These are phyloP conservation scores for Chorisops tibialis DNA, from an alignment of 2,888 invertebrate species.

Conservation along the genomic window DNA sequence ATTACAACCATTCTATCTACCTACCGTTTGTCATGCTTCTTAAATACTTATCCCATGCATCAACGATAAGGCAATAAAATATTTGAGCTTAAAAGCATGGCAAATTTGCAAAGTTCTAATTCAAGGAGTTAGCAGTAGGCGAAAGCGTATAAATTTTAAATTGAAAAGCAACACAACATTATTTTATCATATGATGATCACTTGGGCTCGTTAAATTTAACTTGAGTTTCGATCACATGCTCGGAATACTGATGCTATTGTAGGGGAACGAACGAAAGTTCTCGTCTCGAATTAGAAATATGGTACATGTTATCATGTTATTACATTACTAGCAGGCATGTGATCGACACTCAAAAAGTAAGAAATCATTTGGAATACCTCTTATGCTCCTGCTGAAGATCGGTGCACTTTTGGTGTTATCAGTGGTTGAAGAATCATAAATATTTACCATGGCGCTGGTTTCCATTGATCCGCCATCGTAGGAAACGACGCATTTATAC, in stretches of 20 bases:
- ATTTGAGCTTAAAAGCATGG: too few relatives aligned
- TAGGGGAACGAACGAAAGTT: not conserved
- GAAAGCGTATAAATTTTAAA: too few relatives aligned
- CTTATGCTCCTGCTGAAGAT: conserved; percentile 52
- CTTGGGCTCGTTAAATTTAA: not conserved
- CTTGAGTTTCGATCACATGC: conserved; percentile 5
- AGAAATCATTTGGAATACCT: conserved; percentile 39
- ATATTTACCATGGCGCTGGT: conserved; percentile 50
- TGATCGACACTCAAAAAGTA: not conserved
- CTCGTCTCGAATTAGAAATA: not conserved
- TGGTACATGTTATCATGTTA: too few relatives aligned
- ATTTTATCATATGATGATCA: conserved; percentile 2
- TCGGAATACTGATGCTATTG: not conserved
- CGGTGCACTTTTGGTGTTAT: conserved; percentile 48
- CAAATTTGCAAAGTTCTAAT: too few relatives aligned
- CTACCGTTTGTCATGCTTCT: conserved; percentile 5
- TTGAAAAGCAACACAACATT: too few relatives aligned
- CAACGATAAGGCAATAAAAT: not conserved
- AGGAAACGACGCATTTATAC: conserved; percentile 74
- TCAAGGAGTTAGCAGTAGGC: too few relatives aligned
- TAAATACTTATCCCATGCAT: not conserved
- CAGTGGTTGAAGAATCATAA: conserved; percentile 47
- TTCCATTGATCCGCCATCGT: conserved; percentile 54
- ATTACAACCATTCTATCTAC: not conserved
- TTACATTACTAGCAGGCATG: not conserved